Evolutionary conservation across 2,113 vertebrate genomes (phyloP), one percentile per base, ranked within the genome.

Genomic region (Takifugu bimaculatus): DNA sequence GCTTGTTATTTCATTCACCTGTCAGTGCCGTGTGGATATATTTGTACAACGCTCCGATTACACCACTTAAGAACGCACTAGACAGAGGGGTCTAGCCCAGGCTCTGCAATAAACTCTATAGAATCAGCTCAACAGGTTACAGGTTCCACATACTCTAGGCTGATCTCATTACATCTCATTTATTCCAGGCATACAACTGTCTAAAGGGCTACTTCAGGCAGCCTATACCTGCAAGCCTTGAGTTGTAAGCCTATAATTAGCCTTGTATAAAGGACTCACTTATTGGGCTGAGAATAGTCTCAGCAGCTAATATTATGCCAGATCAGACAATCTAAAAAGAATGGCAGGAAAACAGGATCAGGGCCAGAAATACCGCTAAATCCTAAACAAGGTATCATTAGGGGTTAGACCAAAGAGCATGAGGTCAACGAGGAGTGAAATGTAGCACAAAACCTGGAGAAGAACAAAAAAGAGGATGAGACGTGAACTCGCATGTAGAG

Each of bases 241-340:
- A 60, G 42, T 78, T 68, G 59, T 77, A 73, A 75, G 76, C 72
- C 71, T 68, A 79, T 80, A 81, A 80, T 84, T 86, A 85, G 72
- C 54, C 66, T 72, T 78, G 74, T 72, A 66, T 73, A 60, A 70
- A 50, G 72, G 60, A 62, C 68, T 75, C 45, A 53, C 26, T 71
- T 68, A 82, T 75, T 70, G 78, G 54, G 59, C 15, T 82, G 65
- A 74, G 77, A 82, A 85, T 78, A 70, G 77, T 68, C 54, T 75
- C 62, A 78, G 54, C 50, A 64, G 53, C 65, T 72, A 75, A 70
- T 63, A 68, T 58, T 28, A 70, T 68, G 67, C 49, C 74, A 83
- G 29, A 45, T 54, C 39, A 64, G 60, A 44, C 66, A 65, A 78
- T 60, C 68, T 59, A 63, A 60, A 26, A 42, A 77, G 51, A 69